Conservation (phyloP, 2,888 invertebrate genomes). For the Perizoma flavofasciatum region DNA sequence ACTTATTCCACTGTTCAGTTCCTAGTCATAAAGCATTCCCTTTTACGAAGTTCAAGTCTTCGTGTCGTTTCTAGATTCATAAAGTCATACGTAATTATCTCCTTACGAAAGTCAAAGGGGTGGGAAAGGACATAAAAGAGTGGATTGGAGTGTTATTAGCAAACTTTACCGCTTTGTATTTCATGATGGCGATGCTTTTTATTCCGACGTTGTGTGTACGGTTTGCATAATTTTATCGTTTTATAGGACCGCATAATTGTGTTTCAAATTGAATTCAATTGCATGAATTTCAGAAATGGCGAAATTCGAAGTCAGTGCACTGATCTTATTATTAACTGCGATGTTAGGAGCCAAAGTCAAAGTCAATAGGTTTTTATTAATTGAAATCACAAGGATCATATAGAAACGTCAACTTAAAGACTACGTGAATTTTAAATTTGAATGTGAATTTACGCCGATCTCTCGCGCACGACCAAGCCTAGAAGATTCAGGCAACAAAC, state of each 20-base stretch:
- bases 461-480: too few species aligned
- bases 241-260: background rate
- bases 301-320: background rate
- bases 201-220: conserved; percentile 16
- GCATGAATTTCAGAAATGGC: background rate
- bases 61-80: background rate
- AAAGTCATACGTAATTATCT: background rate
- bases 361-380: too few species aligned
- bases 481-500: too few species aligned
- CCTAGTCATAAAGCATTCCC: too few species aligned
- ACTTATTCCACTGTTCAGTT: too few species aligned
- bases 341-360: too few species aligned
- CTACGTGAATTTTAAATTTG: too few species aligned
- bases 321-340: too few species aligned
- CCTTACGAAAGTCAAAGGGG: conserved; percentile 33
- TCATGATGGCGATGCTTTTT: conserved; percentile 30
- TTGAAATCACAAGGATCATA: too few species aligned
- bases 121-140: conserved; percentile 26
- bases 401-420: too few species aligned
- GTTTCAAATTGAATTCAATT: background rate
- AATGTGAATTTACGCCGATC: too few species aligned
- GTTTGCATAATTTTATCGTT: conserved; percentile 15
- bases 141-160: conserved; percentile 36
- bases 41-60: background rate
- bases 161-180: conserved; percentile 37